Base-by-base conservation (phyloP, 2,888 invertebrate genomes). In the Amorpha juglandis region DNA sequence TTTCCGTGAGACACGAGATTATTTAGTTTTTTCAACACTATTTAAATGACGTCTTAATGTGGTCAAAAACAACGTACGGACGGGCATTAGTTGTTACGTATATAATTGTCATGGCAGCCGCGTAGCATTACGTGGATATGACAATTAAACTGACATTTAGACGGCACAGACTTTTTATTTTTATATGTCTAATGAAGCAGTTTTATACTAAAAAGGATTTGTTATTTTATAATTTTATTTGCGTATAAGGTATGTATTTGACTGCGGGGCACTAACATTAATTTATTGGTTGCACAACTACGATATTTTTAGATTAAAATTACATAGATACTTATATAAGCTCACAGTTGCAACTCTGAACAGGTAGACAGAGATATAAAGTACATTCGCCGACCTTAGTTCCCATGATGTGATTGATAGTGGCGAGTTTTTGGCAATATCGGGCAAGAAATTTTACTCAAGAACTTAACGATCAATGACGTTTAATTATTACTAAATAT, bases 21-120 rank as follows among this genome's bases (percentile, higher is more conserved):
- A 76, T 74, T 84, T 27, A 80, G 77, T 86, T 89, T 89, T 89
- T 91, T 90, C 87, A 84, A 87, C 89, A 86, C 86, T 82, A 89
- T 88, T 82, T 78, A 79, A 71, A 71, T 75, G 83, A 86, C 78
- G 75, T 74, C 79, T 79, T 84, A 89, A 88, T 86, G 78, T 84
- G 82, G 85, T 82, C 84, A 42, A 79, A 86, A 83, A 83, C 67
- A 75, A 85, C 82, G 38, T 12, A 42, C 58, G 12, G 58, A 11
- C 58, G 58, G 12, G 58, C 42, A 58, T 58, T 58, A 58, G 58
- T 58, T 58, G 58, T 58, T 58, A 58, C 58, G 58, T 58, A 42
- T 58, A 19, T 58, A 58, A 58, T 58, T 58, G 58, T 38, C 8
- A 2, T 38, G 58, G 14, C 42, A 38, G 19, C 42, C 38, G 42